Evolutionary conservation across 2,888 invertebrate genomes (phyloP).

Genomic region (Molorchus minor): DNA sequence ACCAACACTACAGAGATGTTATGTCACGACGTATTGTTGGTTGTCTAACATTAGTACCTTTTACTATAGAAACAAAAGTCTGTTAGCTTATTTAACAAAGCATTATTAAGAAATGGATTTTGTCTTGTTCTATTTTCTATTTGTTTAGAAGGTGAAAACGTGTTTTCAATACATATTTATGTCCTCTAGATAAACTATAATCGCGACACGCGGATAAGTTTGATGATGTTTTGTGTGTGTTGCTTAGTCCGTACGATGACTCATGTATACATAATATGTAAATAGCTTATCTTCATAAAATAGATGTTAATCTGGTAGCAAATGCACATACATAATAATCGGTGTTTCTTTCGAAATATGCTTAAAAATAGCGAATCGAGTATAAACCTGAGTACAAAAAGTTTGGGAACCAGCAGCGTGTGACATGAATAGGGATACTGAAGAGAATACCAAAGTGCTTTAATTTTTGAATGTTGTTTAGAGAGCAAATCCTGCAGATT

Average conservation of each 20-base stretch:
- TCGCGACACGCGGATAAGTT: neutral
- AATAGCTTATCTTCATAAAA: conserved; percentile 60
- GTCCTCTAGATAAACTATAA: too few relatives aligned
- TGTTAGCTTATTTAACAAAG: too few relatives aligned
- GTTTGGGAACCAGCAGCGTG: conserved; percentile 58
- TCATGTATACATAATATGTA: conserved; percentile 48
- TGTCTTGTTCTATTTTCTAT: too few relatives aligned
- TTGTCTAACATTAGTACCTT: too few relatives aligned
- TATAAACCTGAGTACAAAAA: conserved; percentile 59
- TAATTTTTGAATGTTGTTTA: conserved; percentile 59
- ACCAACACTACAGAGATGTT: too few relatives aligned
- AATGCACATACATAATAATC: conserved; percentile 58
- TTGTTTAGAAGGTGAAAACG: too few relatives aligned
- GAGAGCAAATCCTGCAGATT: conserved; percentile 62
- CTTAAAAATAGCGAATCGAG: conserved; percentile 58
- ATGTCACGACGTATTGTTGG: too few relatives aligned
- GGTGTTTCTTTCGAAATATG: conserved; percentile 58
- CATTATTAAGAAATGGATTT: too few relatives aligned
- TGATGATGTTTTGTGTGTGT: neutral
- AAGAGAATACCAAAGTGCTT: conserved; percentile 62
- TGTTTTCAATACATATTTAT: too few relatives aligned
- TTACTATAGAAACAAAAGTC: too few relatives aligned
- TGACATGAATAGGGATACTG: conserved; percentile 58
- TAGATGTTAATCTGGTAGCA: conserved; percentile 56
- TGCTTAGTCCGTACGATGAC: neutral